Evolutionary conservation across 2,797 vertebrate genomes (phyloP).

Genomic region (Sebastes steindachneri): DNA sequence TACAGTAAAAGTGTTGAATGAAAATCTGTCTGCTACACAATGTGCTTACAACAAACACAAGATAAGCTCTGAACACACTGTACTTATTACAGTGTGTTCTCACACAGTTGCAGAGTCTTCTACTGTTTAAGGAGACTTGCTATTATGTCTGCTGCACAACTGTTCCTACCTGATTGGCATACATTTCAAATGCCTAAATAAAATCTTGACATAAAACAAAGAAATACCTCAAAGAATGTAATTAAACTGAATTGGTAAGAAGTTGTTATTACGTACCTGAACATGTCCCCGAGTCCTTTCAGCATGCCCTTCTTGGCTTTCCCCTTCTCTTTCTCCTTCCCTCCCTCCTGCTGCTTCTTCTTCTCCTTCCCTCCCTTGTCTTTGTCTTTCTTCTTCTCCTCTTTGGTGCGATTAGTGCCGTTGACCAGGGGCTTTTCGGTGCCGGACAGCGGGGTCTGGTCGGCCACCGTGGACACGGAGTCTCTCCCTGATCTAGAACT

Average conservation of each 20-base stretch:
- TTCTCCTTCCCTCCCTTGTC: constrained; percentile 87
- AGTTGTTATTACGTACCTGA: constrained; percentile 68
- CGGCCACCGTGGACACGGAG: constrained; percentile 93
- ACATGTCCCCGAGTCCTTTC: constrained; percentile 97
- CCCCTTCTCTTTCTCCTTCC: constrained; percentile 88
- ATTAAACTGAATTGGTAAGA: background rate
- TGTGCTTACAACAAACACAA: background rate
- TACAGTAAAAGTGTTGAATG: background rate
- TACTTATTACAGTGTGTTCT: background rate
- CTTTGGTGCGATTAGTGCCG: constrained; percentile 75
- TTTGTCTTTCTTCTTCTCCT: constrained; percentile 85
- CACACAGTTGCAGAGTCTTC: no score
- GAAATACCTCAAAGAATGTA: background rate
- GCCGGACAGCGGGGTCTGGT: constrained; percentile 72
- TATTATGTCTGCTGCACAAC: background rate
- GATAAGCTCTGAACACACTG: background rate
- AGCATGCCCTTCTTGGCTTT: constrained; percentile 95
- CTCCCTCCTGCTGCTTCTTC: constrained; percentile 78
- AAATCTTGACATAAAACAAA: background rate
- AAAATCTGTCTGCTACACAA: background rate
- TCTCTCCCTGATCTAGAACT: constrained; percentile 94
- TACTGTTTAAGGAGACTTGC: background rate
- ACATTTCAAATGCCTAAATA: background rate
- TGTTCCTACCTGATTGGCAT: background rate
- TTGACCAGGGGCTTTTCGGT: constrained; percentile 79